Evolutionary conservation across 2,888 invertebrate species (phyloP).

Genomic region (Lepidocyrtinus sp.): DNA sequence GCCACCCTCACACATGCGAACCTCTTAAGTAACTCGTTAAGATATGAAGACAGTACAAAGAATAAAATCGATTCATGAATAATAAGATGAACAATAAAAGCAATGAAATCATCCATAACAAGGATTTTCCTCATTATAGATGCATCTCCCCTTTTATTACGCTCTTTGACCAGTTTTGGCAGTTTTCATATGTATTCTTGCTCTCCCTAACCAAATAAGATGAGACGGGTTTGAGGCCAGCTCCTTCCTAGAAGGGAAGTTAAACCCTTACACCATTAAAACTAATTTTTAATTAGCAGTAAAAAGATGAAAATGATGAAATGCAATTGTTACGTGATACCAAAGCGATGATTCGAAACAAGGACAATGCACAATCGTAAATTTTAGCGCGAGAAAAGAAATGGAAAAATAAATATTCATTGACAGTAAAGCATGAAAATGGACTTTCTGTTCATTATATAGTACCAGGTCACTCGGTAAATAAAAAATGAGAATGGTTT

Average conservation of each 20-base stretch:
- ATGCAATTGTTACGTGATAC: no score
- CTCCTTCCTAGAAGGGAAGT: background rate
- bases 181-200: background rate
- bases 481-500: no score
- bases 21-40: slow-evolving; percentile 10
- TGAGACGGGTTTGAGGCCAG: background rate
- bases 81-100: slow-evolving; percentile 13
- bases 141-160: slow-evolving; percentile 7
- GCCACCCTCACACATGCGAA: background rate
- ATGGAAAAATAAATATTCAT: no score
- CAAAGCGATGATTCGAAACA: no score
- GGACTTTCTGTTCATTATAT: no score
- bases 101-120: slow-evolving; percentile 13
- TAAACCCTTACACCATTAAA: background rate
- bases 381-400: no score
- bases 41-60: slow-evolving; percentile 11
- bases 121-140: slow-evolving; percentile 13
- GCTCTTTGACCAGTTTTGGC: slow-evolving; percentile 7
- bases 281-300: slow-evolving; percentile 10
- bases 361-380: no score
- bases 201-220: background rate
- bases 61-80: slow-evolving; percentile 13
- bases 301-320: slow-evolving; percentile 1
- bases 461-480: no score
- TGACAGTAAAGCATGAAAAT: no score